Percentiles rank a stretch among this genome's conserved stretches.
These are phyloP conservation scores for Cathartes aura DNA, from an alignment of 2,113 vertebrate genomes.

Conservation along the genomic window DNA sequence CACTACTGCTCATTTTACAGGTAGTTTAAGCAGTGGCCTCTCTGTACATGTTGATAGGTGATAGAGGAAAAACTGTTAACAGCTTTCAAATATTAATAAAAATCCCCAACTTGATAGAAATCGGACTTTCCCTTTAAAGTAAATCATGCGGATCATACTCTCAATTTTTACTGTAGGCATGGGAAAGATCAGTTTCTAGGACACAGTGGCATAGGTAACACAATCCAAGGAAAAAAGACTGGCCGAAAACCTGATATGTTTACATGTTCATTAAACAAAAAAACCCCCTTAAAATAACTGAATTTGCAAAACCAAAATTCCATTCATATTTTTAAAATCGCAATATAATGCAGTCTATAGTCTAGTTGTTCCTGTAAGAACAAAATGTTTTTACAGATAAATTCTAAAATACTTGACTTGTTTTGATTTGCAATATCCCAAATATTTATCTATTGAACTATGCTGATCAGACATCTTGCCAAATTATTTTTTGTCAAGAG, in stretches of 20 bases:
- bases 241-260: not conserved
- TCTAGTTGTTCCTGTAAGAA: not conserved
- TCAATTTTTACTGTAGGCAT: not conserved
- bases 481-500: not conserved
- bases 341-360: not conserved
- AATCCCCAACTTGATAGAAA: not conserved
- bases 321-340: not conserved
- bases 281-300: not conserved
- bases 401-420: not conserved
- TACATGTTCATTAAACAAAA: not conserved
- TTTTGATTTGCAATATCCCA: not conserved
- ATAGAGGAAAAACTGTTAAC: not conserved
- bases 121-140: not conserved
- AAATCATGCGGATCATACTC: not conserved
- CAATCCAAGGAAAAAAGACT: not conserved
- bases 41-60: not conserved
- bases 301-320: not conserved
- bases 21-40: not conserved
- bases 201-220: not conserved
- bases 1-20: not conserved
- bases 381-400: not conserved
- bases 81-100: not conserved
- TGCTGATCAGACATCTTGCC: not conserved
- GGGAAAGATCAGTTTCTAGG: not conserved
- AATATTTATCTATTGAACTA: not conserved